Percentiles rank a stretch among this genome's conserved stretches.
Evolutionary conservation across 2,797 vertebrate genomes (phyloP).

Genomic region (Tamandua tetradactyla): DNA sequence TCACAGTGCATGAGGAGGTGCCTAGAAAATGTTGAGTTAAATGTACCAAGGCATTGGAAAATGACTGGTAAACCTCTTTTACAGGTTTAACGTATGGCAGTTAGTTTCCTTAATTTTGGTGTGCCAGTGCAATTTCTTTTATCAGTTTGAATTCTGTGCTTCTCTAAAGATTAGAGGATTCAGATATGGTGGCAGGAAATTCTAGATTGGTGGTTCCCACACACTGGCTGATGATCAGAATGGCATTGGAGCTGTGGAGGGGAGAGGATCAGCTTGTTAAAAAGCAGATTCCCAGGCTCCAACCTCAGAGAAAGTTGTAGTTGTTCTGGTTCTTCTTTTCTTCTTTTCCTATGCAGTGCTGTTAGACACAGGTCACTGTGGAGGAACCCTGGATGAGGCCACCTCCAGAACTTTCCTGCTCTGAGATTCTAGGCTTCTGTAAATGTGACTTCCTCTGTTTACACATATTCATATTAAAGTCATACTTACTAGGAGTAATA

Average conservation of each 20-base stretch:
- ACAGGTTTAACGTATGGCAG: fast-evolving
- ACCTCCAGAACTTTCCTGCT: background rate
- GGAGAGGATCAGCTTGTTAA: background rate
- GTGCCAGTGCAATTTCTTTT: background rate
- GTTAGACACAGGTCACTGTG: background rate
- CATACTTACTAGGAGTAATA: too few relatives aligned
- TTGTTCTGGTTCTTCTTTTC: background rate
- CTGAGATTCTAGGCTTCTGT: background rate
- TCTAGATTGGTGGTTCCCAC: background rate
- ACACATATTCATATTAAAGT: background rate
- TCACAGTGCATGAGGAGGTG: background rate
- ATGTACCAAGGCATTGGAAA: background rate
- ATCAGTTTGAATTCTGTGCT: background rate
- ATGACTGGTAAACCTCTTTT: background rate
- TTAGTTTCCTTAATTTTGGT: background rate
- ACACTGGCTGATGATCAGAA: background rate
- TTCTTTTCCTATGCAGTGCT: background rate
- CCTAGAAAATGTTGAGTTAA: background rate
- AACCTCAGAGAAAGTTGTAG: background rate
- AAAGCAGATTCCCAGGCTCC: background rate
- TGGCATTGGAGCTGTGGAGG: background rate
- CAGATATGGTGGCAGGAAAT: background rate
- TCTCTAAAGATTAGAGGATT: background rate
- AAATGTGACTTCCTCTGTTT: fast-evolving
- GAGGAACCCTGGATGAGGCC: too few relatives aligned